Percentiles rank a stretch among this genome's conserved stretches.
Evolutionary conservation across 2,888 invertebrate genomes (phyloP).

Genomic region (Pediacus dermestoides): DNA sequence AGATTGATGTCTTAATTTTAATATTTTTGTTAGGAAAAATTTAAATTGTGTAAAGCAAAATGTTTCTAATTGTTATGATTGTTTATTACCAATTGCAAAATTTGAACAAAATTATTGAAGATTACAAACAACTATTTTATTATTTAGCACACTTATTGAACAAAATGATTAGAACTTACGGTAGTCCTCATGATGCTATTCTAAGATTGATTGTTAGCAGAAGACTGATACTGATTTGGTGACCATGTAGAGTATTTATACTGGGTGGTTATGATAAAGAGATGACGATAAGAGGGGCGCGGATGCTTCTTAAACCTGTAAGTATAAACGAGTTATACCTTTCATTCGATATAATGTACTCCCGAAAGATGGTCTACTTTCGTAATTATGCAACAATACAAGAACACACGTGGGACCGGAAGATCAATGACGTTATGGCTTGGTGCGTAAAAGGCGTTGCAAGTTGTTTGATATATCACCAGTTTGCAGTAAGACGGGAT

Average conservation of each 20-base stretch:
- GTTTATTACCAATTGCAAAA: too few relatives aligned
- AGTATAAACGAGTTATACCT: slow-evolving; percentile 28
- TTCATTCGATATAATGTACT: slow-evolving; percentile 34
- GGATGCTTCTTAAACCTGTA: slow-evolving; percentile 25
- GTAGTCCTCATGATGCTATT: slow-evolving; percentile 42
- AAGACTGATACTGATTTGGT: slow-evolving; percentile 39
- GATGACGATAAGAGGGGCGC: slow-evolving; percentile 35
- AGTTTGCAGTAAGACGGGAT: too few relatives aligned
- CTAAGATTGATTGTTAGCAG: slow-evolving; percentile 32
- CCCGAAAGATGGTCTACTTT: slow-evolving; percentile 41
- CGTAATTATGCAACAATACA: slow-evolving; percentile 31
- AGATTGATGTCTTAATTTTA: too few relatives aligned
- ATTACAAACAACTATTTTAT: too few relatives aligned
- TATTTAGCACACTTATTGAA: too few relatives aligned
- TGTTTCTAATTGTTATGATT: too few relatives aligned
- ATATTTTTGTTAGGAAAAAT: too few relatives aligned
- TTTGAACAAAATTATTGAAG: too few relatives aligned
- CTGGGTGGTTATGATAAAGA: slow-evolving; percentile 28
- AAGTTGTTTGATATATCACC: too few relatives aligned
- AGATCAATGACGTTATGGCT: slow-evolving; percentile 12
- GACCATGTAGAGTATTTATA: slow-evolving; percentile 37
- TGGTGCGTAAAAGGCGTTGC: not conserved
- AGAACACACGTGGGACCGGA: slow-evolving; percentile 22
- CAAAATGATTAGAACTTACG: too few relatives aligned
- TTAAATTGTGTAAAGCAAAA: not conserved